Base-by-base conservation (phyloP, 2,888 invertebrate genomes). In the Mimachlamys varia region DNA sequence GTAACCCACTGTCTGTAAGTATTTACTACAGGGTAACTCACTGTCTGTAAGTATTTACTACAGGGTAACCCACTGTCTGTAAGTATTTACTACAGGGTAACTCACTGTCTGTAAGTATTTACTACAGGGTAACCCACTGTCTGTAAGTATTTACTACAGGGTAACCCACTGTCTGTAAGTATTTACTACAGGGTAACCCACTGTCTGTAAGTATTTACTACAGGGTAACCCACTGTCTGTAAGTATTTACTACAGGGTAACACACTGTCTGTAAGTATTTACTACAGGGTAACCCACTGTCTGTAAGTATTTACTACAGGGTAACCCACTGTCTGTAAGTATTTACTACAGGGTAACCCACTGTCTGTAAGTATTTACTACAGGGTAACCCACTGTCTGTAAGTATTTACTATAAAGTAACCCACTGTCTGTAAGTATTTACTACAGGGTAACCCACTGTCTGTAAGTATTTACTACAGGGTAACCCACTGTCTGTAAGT, bases 201-300 rank as follows among this genome's bases (percentile, higher is more conserved):
- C 22, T 58, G 53, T 53, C 53, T 53, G 58, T 58, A 58, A 58
- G 58, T 58, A 22, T 58, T 53, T 58, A 58, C 22, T 58, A 22
- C 58, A 58, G 58, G 58, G 58, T 58, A 22, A 58, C 58, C 58
- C 58, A 58, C 58, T 58, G 58, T 58, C 22, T 19, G 58, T 58
- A 58, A 58, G 58, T 58, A 58, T 10, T 19, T 58, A 53, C 19
- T 19, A 58, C n/a, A 58, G n/a, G 58, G 58, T 58, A 58, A 19
- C 22, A 10, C 58, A 58, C 7, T 58, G n/a, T n/a, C n/a, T n/a
- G n/a, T n/a, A n/a, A n/a, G n/a, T n/a, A n/a, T n/a, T n/a, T n/a
- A n/a, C 92, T 96, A 44, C 94, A 95, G 90, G 96, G 96, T 89
- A 96, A 96, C 92, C 96, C 96, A 58, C 91, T 96, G 7, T 94